phyloP scores from a whole-genome alignment of 2,888 invertebrate species.

The Liopterus haemorrhoidalis region DNA sequence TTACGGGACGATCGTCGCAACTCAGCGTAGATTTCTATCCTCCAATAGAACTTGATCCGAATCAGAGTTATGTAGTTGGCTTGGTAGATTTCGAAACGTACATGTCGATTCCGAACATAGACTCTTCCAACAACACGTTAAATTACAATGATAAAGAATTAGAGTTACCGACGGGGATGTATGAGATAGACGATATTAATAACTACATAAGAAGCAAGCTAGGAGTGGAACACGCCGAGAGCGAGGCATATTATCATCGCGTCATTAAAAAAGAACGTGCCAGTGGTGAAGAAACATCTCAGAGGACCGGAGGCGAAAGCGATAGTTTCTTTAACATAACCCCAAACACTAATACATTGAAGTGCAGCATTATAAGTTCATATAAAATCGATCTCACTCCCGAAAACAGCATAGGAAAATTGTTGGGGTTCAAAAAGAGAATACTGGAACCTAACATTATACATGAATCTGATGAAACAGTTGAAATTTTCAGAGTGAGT shows the following conservation, averaged over 20 bases:
- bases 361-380: constrained; percentile 26
- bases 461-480: constrained; percentile 32
- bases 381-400: constrained; percentile 21
- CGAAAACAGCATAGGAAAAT: constrained; percentile 21
- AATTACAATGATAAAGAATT: constrained; percentile 27
- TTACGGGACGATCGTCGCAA: constrained; percentile 19
- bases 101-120: constrained; percentile 37
- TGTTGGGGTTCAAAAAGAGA: constrained; percentile 28
- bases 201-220: constrained; percentile 27
- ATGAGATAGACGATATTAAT: constrained; percentile 35
- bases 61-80: constrained; percentile 32
- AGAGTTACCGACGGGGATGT: constrained; percentile 33
- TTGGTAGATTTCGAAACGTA: constrained; percentile 35
- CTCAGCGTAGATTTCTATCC: constrained; percentile 31
- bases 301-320: background rate
- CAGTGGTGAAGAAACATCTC: no score
- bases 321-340: constrained; percentile 10
- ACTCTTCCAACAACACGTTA: constrained; percentile 37
- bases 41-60: constrained; percentile 27
- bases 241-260: no score
- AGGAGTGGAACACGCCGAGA: no score
- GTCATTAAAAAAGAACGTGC: no score
- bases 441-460: constrained; percentile 13
- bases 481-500: constrained; percentile 34
- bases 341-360: constrained; percentile 34